Evolutionary conservation across 2,888 invertebrate genomes (phyloP), one percentile per base, ranked within the genome.

Genomic region (Aspidiotus destructor): DNA sequence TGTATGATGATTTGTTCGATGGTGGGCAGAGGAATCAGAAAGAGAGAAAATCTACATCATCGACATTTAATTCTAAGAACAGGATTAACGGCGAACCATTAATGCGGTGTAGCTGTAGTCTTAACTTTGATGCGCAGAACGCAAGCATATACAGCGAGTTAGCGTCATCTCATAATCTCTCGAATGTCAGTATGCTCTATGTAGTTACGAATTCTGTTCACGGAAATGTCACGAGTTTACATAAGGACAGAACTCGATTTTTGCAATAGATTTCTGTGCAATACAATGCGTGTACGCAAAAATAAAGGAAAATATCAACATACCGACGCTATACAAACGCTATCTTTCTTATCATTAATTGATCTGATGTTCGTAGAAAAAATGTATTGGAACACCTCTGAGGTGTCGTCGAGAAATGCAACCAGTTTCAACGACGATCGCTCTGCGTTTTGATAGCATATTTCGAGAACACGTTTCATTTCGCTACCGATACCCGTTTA

Each of bases 271-370:
- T 15, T 11, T 52, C 11, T 6, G 52, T 55, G 9, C 16, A 55
- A 55, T 55, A 16, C 28, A 5, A n/a, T 28, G 5, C 5, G 5
- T 1, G 28, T 28, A 28, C 17, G 17, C 15, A 15, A 11, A 55
- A 15, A 15, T 55, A 64, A 64, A 64, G 64, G 55, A 64, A 57
- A 65, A 41, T 65, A 55, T 5, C 41, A 42, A 65, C 65, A 57
- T 62, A 62, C 42, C 28, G 41, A n/a, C 58, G 44, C 41, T 42
- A 53, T 48, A 40, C 16, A 8, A 54, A 57, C 41, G 65, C 55
- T 65, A 65, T 65, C 65, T 65, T 57, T 65, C 55, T 65, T 65
- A 65, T 65, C 65, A 65, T 57, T 55, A 48, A 48, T n/a, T 48
- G 48, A 48, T 48, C 48, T 48, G 6, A n/a, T 48, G 48, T n/a